Percentiles rank a stretch among this genome's conserved stretches.
These are phyloP conservation scores for Tachystola acroxantha DNA, from an alignment of 2,888 invertebrate species.

Conservation along the genomic window DNA sequence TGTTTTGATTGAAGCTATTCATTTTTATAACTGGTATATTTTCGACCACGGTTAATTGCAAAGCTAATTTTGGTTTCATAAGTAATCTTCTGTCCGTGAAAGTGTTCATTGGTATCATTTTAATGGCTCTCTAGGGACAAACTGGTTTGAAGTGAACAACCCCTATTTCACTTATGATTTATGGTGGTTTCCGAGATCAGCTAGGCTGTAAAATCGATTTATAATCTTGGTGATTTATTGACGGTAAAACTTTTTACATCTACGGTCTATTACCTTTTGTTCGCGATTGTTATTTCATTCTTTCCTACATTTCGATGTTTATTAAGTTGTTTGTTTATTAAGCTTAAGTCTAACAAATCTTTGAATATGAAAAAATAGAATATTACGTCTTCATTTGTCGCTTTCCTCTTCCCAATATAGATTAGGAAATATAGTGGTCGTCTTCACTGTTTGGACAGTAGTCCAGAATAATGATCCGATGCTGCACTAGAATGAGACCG, in stretches of 20 bases:
- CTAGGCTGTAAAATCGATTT: conserved; percentile 64
- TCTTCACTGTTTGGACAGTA: too few relatives aligned
- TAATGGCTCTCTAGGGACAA: conserved; percentile 43
- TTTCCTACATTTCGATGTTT: background rate
- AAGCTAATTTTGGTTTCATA: conserved; percentile 18
- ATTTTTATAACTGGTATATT: conserved; percentile 33
- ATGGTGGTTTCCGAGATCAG: conserved; percentile 50
- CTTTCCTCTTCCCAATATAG: too few relatives aligned
- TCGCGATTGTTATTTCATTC: background rate
- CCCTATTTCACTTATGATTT: conserved; percentile 62
- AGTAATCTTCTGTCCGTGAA: conserved; percentile 5
- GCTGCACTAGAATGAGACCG: too few relatives aligned
- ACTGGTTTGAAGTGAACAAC: conserved; percentile 24
- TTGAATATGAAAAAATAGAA: too few relatives aligned
- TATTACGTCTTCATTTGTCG: too few relatives aligned
- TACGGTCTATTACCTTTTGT: conserved; percentile 18
- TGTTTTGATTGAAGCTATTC: conserved; percentile 45
- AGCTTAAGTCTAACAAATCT: too few relatives aligned
- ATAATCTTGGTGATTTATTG: conserved; percentile 67
- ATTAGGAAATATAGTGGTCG: too few relatives aligned
- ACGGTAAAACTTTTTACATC: conserved; percentile 55
- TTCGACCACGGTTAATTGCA: conserved; percentile 32
- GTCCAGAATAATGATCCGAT: too few relatives aligned
- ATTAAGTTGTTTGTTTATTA: too few relatives aligned
- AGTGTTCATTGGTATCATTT: conserved; percentile 28